Percentiles rank a stretch among this genome's conserved stretches.
Conservation (phyloP, 53 echinoderm and acorn worm species). For the Antedon mediterranea region DNA sequence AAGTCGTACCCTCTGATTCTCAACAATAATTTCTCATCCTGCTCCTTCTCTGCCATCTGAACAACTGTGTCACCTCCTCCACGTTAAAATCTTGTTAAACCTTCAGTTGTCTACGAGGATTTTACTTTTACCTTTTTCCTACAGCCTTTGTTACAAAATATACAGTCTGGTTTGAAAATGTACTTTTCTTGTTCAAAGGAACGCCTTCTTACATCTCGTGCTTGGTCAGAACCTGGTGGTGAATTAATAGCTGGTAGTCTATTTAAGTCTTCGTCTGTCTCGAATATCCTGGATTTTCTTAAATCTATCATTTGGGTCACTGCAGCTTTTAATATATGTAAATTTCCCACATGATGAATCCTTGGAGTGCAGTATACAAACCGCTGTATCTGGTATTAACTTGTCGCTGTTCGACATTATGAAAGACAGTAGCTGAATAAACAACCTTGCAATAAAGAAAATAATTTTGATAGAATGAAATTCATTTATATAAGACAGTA, state of each 20-base stretch:
- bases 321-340: no score
- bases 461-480: no score
- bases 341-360: no score
- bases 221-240: background rate
- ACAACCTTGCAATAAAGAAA: no score
- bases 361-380: no score
- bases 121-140: background rate
- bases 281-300: constrained; percentile 12
- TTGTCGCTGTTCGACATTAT: no score
- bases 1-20: constrained; percentile 30
- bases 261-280: constrained; percentile 16
- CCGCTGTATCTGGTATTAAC: no score
- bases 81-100: constrained; percentile 1
- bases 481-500: no score
- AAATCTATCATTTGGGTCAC: constrained; percentile 4
- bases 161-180: constrained; percentile 10
- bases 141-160: constrained; percentile 21
- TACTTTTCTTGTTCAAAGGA: background rate
- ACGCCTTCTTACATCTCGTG: no score
- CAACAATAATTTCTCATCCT: constrained; percentile 12
- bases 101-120: constrained; percentile 7
- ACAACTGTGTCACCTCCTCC: constrained; percentile 8
- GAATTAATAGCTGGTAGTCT: constrained; percentile 15
- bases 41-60: constrained; percentile 11
- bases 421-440: no score